These are phyloP conservation scores for Anguilla megastoma DNA, from an alignment of 2,797 vertebrate species.

Conservation along the genomic window DNA sequence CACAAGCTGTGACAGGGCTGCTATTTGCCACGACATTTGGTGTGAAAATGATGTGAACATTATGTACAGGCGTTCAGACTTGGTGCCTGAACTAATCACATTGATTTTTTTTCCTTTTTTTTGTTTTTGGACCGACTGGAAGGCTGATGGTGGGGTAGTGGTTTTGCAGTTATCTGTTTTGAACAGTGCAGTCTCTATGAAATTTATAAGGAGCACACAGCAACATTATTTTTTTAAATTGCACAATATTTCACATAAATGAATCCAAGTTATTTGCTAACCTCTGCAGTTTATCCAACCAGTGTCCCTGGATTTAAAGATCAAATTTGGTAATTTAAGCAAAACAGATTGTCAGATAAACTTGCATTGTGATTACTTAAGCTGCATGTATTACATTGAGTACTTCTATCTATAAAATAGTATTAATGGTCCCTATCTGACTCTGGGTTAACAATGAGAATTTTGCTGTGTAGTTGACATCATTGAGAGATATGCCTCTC, in stretches of 20 bases:
- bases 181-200: slow-evolving; percentile 35
- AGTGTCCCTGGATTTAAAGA: slow-evolving; percentile 11
- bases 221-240: slow-evolving; percentile 54
- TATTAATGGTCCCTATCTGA: too few relatives aligned
- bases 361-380: too few relatives aligned
- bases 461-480: too few relatives aligned
- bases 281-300: slow-evolving; percentile 70
- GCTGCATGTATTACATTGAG: too few relatives aligned
- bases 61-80: slow-evolving; percentile 39
- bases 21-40: slow-evolving; percentile 57
- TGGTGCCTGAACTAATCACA: slow-evolving; percentile 54
- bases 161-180: slow-evolving; percentile 26
- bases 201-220: slow-evolving; percentile 38
- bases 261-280: slow-evolving; percentile 67
- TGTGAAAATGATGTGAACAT: slow-evolving; percentile 50
- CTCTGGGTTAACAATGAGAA: too few relatives aligned
- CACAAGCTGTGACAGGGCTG: slow-evolving; percentile 41
- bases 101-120: slow-evolving; percentile 48
- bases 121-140: slow-evolving; percentile 24
- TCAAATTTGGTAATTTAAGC: neutral
- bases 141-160: neutral
- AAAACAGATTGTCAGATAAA: neutral
- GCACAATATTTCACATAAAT: slow-evolving; percentile 58
- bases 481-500: too few relatives aligned
- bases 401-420: too few relatives aligned